These are phyloP conservation scores for Heliconius himera DNA, from an alignment of 1,140 invertebrate genomes.

Conservation along the genomic window DNA sequence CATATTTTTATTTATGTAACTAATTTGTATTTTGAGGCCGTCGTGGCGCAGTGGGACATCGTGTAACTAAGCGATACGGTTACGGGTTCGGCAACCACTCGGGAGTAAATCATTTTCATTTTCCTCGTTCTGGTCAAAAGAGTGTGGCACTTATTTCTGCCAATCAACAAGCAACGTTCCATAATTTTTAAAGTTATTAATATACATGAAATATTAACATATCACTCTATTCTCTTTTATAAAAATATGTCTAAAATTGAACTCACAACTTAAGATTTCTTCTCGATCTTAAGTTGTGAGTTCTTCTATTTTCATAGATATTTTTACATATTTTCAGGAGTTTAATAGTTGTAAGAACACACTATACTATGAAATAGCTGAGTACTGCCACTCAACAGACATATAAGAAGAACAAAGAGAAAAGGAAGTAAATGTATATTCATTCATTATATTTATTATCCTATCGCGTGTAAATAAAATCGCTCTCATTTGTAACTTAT, in stretches of 20 bases:
- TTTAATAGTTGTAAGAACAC: not conserved
- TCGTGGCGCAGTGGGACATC: not conserved
- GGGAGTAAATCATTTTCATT: not conserved
- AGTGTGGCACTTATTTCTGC: too few species aligned
- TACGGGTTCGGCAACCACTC: not conserved
- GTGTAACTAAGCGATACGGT: not conserved
- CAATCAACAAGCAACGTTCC: too few species aligned
- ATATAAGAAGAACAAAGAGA: conserved; percentile 2
- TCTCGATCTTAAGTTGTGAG: too few species aligned
- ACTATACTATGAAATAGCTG: not conserved
- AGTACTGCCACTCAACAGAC: not conserved
- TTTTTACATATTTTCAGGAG: not conserved
- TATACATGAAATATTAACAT: too few species aligned
- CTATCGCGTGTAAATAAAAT: conserved; percentile 5
- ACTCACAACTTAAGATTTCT: too few species aligned
- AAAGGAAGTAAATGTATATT: not conserved
- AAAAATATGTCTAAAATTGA: too few species aligned
- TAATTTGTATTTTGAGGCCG: not conserved
- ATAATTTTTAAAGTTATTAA: too few species aligned
- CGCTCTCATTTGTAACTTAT: not conserved
- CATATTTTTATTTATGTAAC: not conserved
- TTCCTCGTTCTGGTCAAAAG: not conserved
- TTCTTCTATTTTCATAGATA: too few species aligned
- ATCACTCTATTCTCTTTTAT: too few species aligned
- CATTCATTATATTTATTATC: not conserved